Percentiles rank a stretch among this genome's conserved stretches.
phyloP scores from a whole-genome alignment of 1,140 invertebrate species.

The Euglossa dilemma region DNA sequence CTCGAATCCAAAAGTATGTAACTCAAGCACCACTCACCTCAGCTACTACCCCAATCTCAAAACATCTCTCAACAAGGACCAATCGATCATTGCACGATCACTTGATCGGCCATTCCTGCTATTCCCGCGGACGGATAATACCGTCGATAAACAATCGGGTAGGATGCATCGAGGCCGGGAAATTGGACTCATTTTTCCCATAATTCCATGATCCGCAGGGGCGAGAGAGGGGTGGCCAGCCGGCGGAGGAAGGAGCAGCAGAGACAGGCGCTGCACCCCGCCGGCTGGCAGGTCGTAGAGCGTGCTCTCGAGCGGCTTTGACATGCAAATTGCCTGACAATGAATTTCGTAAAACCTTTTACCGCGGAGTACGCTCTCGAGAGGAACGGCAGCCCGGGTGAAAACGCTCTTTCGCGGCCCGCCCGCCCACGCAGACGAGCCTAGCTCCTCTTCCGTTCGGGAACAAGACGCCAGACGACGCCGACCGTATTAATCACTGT shows the following conservation, averaged over 20 bases:
- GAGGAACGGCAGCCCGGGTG: constrained; percentile 28
- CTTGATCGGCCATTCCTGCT: neutral
- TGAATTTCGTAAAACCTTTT: constrained; percentile 83
- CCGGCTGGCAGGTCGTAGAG: constrained; percentile 66
- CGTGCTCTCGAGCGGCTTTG: constrained; percentile 73
- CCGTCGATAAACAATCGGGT: constrained; percentile 46
- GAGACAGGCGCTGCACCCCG: constrained; percentile 53
- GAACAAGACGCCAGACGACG: constrained; percentile 78
- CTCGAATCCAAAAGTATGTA: too few relatives aligned
- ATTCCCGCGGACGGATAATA: neutral
- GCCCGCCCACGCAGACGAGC: constrained; percentile 60
- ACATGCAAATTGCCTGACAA: constrained; percentile 82
- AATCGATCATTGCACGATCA: too few relatives aligned
- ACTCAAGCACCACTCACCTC: too few relatives aligned
- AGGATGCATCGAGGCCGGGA: constrained; percentile 55
- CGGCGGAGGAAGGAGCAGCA: constrained; percentile 54
- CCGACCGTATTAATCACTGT: constrained; percentile 81
- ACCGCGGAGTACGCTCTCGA: constrained; percentile 74
- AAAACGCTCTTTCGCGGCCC: constrained; percentile 56
- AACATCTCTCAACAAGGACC: too few relatives aligned
- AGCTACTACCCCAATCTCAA: too few relatives aligned
- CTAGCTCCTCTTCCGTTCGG: constrained; percentile 38
- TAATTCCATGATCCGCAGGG: constrained; percentile 73
- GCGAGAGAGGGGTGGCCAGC: constrained; percentile 39
- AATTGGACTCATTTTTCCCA: constrained; percentile 75